Conservation (phyloP, 2,113 vertebrate species). For the Larimichthys crocea region DNA sequence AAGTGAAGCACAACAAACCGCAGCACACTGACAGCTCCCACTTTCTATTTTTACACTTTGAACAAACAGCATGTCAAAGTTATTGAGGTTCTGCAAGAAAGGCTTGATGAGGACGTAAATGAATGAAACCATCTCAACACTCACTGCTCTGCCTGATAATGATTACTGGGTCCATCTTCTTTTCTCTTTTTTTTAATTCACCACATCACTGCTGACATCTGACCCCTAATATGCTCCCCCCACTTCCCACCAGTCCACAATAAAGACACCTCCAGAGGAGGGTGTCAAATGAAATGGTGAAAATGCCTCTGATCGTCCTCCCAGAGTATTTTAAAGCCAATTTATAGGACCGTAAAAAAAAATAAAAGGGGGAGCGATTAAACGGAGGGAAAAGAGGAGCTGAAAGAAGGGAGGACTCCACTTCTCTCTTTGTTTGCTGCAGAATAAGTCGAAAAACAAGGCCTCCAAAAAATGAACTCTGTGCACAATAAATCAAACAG, state of each 20-base stretch:
- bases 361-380: slow-evolving; percentile 58
- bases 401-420: slow-evolving; percentile 51
- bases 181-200: not conserved
- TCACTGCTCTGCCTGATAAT: not conserved
- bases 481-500: slow-evolving; percentile 59
- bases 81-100: not conserved
- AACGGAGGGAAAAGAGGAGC: slow-evolving; percentile 58
- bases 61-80: not conserved
- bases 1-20: not conserved
- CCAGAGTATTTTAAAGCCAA: slow-evolving; percentile 75
- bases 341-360: slow-evolving; percentile 81
- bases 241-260: slow-evolving; percentile 9
- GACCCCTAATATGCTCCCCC: slow-evolving; percentile 28
- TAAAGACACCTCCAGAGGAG: slow-evolving; percentile 39
- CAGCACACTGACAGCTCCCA: not conserved
- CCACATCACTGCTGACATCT: slow-evolving; percentile 50
- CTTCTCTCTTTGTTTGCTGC: slow-evolving; percentile 58
- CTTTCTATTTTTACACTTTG: not conserved
- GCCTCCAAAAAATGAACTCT: slow-evolving; percentile 51
- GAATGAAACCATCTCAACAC: not conserved
- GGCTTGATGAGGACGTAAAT: not conserved
- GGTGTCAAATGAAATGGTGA: slow-evolving; percentile 54
- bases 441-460: slow-evolving; percentile 57
- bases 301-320: slow-evolving; percentile 57
- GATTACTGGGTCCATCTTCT: slow-evolving; percentile 15